Conservation (phyloP, 64 coral and sea anemone genomes). For the Montipora capricornis region DNA sequence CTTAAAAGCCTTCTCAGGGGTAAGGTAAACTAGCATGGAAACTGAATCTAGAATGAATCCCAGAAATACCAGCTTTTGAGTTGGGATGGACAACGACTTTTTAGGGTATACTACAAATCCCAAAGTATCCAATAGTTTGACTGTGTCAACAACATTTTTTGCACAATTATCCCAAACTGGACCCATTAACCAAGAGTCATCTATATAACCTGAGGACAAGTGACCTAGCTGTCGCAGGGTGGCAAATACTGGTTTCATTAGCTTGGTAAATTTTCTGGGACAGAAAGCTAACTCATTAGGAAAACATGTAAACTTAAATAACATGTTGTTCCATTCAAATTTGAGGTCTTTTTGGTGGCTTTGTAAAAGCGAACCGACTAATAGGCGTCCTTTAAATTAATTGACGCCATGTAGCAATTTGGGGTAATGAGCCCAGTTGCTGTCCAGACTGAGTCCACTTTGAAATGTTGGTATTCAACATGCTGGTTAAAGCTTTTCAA, state of each 20-base stretch:
- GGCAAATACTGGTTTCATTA: slow-evolving; percentile 44
- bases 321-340: no score
- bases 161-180: no score
- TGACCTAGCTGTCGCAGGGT: not conserved
- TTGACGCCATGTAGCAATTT: slow-evolving; percentile 23
- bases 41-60: no score
- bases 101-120: no score
- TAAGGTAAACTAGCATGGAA: no score
- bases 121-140: no score
- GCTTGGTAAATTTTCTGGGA: slow-evolving; percentile 11
- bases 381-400: slow-evolving; percentile 18
- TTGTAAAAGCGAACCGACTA: not conserved
- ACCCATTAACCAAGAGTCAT: no score
- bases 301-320: no score
- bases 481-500: slow-evolving; percentile 46
- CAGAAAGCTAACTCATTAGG: not conserved
- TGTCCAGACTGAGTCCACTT: slow-evolving; percentile 51
- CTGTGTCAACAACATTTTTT: no score
- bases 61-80: no score
- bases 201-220: slow-evolving; percentile 1
- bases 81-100: no score
- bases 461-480: slow-evolving; percentile 49
- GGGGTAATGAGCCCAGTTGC: slow-evolving; percentile 15
- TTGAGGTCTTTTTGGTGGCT: no score
- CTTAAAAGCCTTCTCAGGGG: not conserved